These are phyloP conservation scores for Conops quadrifasciatus DNA, from an alignment of 2,888 invertebrate species.

Conservation along the genomic window DNA sequence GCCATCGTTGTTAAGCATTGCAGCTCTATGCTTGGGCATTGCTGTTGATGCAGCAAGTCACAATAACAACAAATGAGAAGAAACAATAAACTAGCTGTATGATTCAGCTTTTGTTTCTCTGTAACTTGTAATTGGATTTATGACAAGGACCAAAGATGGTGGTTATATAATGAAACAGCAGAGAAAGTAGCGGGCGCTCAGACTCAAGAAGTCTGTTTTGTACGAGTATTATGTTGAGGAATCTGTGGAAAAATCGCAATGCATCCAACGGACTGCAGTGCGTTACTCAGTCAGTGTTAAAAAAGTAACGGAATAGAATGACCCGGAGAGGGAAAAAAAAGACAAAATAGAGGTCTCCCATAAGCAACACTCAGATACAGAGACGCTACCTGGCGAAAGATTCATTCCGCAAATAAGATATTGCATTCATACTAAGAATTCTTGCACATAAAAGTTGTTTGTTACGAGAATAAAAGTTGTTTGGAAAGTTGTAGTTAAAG, in stretches of 20 bases:
- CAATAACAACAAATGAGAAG: slow-evolving; percentile 34
- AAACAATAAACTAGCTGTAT: slow-evolving; percentile 33
- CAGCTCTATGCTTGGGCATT: neutral
- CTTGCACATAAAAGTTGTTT: no score
- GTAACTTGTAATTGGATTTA: slow-evolving; percentile 56
- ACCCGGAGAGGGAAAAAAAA: neutral
- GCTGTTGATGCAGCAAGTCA: neutral
- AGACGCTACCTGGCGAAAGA: no score
- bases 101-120: slow-evolving; percentile 40
- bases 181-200: no score
- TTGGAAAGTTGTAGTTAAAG: no score
- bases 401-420: no score
- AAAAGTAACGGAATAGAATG: neutral
- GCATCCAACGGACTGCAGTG: no score
- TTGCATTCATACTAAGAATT: no score
- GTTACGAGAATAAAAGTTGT: no score
- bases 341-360: neutral
- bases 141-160: slow-evolving; percentile 40
- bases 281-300: neutral
- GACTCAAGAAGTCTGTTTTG: no score
- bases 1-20: neutral
- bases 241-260: no score
- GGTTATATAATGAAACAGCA: neutral
- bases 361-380: no score
- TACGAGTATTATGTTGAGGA: no score